Evolutionary conservation across 2,888 invertebrate genomes (phyloP), one percentile per base, ranked within the genome.

Genomic region (Arge pagana): DNA sequence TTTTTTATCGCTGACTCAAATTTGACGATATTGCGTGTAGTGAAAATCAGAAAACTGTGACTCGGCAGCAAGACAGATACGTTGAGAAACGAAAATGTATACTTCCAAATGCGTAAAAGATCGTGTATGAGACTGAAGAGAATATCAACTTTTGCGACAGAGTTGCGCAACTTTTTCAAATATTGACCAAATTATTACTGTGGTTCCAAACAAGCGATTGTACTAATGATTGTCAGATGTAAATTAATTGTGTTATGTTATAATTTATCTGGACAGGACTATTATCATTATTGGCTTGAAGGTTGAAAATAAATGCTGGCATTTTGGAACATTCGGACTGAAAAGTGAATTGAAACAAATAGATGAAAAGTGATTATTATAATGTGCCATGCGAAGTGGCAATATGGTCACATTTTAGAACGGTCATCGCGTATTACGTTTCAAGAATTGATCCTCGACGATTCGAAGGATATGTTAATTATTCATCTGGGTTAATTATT

Each of bases 281-380:
- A 58, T 54, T 51, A 50, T 52, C 30, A 49, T 45, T 36, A 53
- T 48, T 28, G 36, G 48, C 36, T 37, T 23, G 59, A 61, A 57
- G 60, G 26, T 39, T 60, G n/a, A n/a, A n/a, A n/a, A 67, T 45
- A 67, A 68, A 64, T 64, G 64, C 66, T 63, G 70, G 68, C 67
- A 71, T 68, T 70, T 68, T 62, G 54, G 39, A 43, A 63, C 55
- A 59, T 49, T 58, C 57, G 56, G 36, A 59, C 58, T 61, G 53
- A 56, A 60, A 13, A 42, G 23, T 42, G 31, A n/a, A n/a, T n/a
- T n/a, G n/a, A n/a, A n/a, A n/a, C n/a, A n/a, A n/a, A n/a, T n/a
- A n/a, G n/a, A n/a, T n/a, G n/a, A 42, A 23, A 19, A 23, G 8
- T 42, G 13, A 30, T 40, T 26, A 40, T 40, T 16, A 26, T 23